Base-by-base conservation (phyloP, 1,140 invertebrate genomes). In the Sminthurinus signatus region DNA sequence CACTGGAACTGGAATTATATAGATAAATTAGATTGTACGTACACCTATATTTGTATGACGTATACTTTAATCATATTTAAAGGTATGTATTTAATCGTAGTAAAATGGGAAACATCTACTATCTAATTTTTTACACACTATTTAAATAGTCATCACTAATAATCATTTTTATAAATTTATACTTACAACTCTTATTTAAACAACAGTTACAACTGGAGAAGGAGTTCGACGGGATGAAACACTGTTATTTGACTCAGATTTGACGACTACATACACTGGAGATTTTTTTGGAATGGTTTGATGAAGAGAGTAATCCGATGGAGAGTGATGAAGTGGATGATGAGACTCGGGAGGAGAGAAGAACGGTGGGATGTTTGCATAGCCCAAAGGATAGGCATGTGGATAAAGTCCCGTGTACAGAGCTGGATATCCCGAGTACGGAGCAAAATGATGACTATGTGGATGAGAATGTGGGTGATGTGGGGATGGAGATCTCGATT, bases 121-220 rank as follows among this genome's bases (percentile, higher is more conserved):
- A n/a, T n/a, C n/a, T n/a, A n/a, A n/a, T n/a, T n/a, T n/a, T n/a
- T n/a, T n/a, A n/a, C n/a, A n/a, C n/a, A n/a, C n/a, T n/a, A n/a
- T n/a, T n/a, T n/a, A n/a, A n/a, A n/a, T n/a, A n/a, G n/a, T n/a
- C n/a, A n/a, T n/a, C n/a, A n/a, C n/a, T n/a, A n/a, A n/a, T n/a
- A n/a, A n/a, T n/a, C n/a, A n/a, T n/a, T n/a, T n/a, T n/a, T n/a
- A n/a, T n/a, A n/a, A n/a, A n/a, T n/a, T n/a, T n/a, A n/a, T n/a
- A n/a, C n/a, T n/a, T n/a, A n/a, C n/a, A n/a, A n/a, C n/a, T n/a
- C n/a, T n/a, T n/a, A n/a, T 23, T 60, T 65, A 72, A 21, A 72
- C 67, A 36, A 72, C 70, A 14, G 70, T 68, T 19, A 72, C 67
- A 31, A 67, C 70, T 1, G 70, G 70, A 32, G 70, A 72, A 14